These are phyloP conservation scores for Patella depressa DNA, from an alignment of 2,888 invertebrate genomes.

Conservation along the genomic window DNA sequence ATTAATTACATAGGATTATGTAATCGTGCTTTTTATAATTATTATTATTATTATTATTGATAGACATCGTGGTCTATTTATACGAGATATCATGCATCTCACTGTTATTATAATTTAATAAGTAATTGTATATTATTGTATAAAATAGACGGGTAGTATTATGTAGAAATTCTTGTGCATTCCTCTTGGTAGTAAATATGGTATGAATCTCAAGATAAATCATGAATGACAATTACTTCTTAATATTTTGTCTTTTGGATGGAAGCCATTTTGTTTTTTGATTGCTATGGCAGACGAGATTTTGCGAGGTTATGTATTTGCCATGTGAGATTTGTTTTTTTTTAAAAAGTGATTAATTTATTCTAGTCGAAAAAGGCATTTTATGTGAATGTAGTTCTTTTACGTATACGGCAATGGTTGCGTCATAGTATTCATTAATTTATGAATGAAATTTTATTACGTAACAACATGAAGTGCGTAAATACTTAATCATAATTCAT, in stretches of 20 bases:
- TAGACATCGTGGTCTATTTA: no score
- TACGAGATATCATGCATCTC: no score
- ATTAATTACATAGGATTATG: no score
- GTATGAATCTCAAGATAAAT: background rate
- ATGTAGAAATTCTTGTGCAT: constrained; percentile 9
- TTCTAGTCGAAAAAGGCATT: constrained; percentile 13
- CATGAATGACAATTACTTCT: background rate
- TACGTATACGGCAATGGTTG: no score
- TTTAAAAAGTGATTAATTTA: constrained; percentile 7
- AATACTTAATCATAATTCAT: no score
- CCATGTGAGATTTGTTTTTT: constrained; percentile 3
- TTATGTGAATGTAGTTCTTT: background rate
- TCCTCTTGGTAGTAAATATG: background rate
- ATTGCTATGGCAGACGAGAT: background rate
- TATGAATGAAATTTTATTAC: no score
- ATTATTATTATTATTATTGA: no score
- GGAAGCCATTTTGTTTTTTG: constrained; percentile 7
- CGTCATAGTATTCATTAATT: no score
- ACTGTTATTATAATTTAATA: no score
- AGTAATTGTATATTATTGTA: constrained; percentile 6
- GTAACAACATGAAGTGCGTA: no score
- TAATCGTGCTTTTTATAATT: no score
- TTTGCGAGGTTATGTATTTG: background rate
- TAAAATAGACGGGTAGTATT: constrained; percentile 1
- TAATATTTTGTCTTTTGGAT: background rate